A percentile compares a stretch with the other conserved stretches of the same genome.
phyloP scores from a whole-genome alignment of 2,797 vertebrate genomes.

The Linurgus olivaceus region DNA sequence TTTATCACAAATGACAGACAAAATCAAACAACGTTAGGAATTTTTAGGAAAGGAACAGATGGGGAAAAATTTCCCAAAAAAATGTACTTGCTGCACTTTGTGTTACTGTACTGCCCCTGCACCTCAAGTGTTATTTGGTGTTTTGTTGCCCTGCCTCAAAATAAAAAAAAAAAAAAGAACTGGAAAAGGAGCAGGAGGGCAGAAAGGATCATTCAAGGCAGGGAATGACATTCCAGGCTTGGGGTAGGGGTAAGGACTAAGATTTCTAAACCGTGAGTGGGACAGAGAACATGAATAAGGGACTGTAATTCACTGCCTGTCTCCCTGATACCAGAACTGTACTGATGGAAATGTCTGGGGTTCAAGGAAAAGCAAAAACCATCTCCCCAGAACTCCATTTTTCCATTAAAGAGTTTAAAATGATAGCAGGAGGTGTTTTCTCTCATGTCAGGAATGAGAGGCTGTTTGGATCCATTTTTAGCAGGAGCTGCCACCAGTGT shows the following conservation, averaged over 20 bases:
- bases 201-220: background rate
- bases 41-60: background rate
- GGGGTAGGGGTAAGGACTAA: background rate
- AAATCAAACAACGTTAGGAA: background rate
- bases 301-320: background rate
- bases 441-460: background rate
- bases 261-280: background rate
- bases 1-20: background rate
- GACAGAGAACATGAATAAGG: background rate
- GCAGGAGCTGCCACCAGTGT: background rate
- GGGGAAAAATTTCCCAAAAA: background rate
- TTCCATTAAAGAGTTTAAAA: background rate
- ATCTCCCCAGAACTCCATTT: accelerated
- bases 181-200: background rate
- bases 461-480: background rate
- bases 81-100: background rate
- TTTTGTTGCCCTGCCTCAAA: background rate
- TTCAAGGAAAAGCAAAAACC: background rate
- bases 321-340: background rate
- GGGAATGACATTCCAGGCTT: background rate
- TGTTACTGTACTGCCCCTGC: too few relatives aligned
- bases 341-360: background rate
- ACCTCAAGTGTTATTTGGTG: background rate
- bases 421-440: background rate
- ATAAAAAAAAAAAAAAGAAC: background rate